Conservation (phyloP, 2,113 vertebrate genomes). For the Recurvirostra avosetta region DNA sequence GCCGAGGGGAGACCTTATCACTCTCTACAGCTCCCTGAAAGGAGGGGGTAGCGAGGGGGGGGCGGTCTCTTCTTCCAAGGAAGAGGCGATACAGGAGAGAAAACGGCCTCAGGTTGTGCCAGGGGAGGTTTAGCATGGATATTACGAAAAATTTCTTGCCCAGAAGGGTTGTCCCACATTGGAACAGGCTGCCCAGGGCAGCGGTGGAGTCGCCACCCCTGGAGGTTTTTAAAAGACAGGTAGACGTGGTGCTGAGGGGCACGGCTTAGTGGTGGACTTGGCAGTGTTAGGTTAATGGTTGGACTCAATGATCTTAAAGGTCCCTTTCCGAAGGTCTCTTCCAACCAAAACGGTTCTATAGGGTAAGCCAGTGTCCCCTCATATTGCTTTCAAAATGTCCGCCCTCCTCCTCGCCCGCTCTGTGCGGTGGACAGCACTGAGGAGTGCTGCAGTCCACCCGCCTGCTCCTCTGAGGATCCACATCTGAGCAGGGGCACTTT, state of each 20-base stretch:
- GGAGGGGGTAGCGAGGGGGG: too few species aligned
- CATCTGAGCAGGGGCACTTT: accelerated
- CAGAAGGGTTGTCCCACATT: neutral
- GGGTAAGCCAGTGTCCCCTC: neutral
- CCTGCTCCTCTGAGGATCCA: neutral
- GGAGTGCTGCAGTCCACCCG: accelerated
- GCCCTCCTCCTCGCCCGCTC: accelerated
- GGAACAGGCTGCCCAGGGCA: neutral
- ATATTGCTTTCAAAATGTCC: neutral
- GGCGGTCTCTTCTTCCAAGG: too few species aligned
- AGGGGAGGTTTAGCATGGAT: too few species aligned
- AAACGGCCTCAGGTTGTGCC: too few species aligned
- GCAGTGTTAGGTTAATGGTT: neutral
- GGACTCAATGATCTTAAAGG: neutral
- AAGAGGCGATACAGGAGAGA: too few species aligned
- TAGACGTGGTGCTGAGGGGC: neutral
- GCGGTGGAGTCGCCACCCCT: neutral
- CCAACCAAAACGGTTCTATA: neutral
- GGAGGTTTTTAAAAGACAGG: neutral
- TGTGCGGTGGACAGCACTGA: accelerated
- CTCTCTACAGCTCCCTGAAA: too few species aligned
- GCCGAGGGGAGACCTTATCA: too few species aligned
- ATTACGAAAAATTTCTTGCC: too few species aligned
- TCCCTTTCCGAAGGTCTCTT: neutral
- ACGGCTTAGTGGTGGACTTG: neutral